These are phyloP conservation scores for Chionoecetes opilio DNA, from an alignment of 1,140 invertebrate species.

Conservation along the genomic window DNA sequence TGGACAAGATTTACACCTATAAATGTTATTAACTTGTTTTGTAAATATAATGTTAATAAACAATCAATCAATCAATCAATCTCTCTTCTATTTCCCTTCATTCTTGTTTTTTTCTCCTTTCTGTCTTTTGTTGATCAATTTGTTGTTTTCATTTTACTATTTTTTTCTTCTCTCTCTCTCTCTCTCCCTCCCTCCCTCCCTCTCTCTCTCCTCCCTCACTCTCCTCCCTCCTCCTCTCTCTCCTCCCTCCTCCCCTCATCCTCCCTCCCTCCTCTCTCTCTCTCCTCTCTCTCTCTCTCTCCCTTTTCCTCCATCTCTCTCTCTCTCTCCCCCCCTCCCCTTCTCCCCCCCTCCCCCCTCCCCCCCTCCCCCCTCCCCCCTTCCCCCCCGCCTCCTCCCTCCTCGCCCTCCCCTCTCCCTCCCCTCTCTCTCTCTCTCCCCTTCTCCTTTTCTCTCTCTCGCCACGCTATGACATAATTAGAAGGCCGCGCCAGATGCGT, in stretches of 20 bases:
- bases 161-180: neutral
- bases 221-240: neutral
- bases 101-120: neutral
- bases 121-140: no score
- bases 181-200: constrained; percentile 8
- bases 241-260: neutral
- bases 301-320: neutral
- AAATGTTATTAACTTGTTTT: no score
- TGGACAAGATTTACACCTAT: no score
- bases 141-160: neutral
- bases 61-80: no score
- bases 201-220: constrained; percentile 12
- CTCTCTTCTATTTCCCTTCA: neutral
- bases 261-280: neutral
- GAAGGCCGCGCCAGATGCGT: neutral
- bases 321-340: constrained; percentile 7
- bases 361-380: neutral
- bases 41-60: no score
- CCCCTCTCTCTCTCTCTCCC: neutral
- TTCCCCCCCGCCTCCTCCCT: neutral
- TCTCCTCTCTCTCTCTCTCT: neutral
- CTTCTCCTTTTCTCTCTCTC: neutral
- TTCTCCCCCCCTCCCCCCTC: neutral
- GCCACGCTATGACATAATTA: neutral
- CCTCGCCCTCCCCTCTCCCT: neutral